Base-by-base conservation (phyloP, 2,113 vertebrate species). In the Dromaius novaehollandiae region DNA sequence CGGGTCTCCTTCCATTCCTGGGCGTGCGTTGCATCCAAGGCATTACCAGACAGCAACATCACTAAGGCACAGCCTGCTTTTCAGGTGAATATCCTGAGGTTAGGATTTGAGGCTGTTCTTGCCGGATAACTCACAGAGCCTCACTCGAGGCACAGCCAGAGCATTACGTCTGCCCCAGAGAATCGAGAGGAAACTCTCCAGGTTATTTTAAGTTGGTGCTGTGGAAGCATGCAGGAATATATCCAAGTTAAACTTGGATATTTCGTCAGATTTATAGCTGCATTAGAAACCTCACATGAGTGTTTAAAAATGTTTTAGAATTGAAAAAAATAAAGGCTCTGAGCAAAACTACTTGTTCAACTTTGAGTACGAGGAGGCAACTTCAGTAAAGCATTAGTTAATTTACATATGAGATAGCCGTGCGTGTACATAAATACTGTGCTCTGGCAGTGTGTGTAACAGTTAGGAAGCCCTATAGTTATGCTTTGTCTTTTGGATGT, bases 161-260 rank as follows among this genome's bases (percentile, higher is more conserved):
- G 75, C 51, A 18, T 85, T 92, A 51, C 6, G 58, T 68, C 44
- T 94, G 88, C 80, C 69, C 56, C 0, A 0, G 78, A 96, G 71
- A 75, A 70, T 88, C 46, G 88, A 36, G 36, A 91, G 69, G 74
- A 96, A 90, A 89, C 92, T 88, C 69, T 83, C 15, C 68, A 82
- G 56, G 19, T 95, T 95, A 75, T 94, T 94, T 93, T 84, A 89
- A 94, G 92, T 48, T 94, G 73, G 71, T 92, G 85, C 70, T 65
- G 69, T 96, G 74, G 77, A 92, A 91, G 42, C 69, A 44, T 90
- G 65, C 44, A 82, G 83, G 76, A 79, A 44, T 82, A 84, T 15
- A 56, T 90, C 46, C 19, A 64, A 81, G 46, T 90, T 81, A 83
- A 95, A 90, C 80, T 82, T 65, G 65, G 69, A 86, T 36, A 71